Evolutionary conservation across 2,888 invertebrate species (phyloP).

Genomic region (Rotaria socialis): DNA sequence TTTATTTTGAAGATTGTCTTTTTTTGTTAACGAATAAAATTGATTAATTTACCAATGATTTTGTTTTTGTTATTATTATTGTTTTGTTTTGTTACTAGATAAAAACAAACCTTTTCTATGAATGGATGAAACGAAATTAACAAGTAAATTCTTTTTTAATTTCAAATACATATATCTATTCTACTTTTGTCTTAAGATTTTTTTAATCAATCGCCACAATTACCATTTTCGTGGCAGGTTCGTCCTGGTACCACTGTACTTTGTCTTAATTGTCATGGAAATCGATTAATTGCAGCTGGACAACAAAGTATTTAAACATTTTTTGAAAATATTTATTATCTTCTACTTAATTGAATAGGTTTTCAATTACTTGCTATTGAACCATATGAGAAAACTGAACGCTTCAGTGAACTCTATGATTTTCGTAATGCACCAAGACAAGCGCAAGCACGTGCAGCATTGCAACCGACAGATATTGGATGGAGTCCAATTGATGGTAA

Average conservation of each 20-base stretch:
- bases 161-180: neutral
- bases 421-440: neutral
- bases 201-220: neutral
- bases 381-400: neutral
- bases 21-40: neutral
- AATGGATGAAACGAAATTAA: neutral
- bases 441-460: neutral
- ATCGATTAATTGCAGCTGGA: neutral
- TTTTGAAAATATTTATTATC: neutral
- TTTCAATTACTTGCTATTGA: conserved; percentile 17
- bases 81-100: neutral
- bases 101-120: neutral
- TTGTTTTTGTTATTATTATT: no score
- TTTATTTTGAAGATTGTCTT: neutral
- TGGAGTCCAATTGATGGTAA: conserved; percentile 16
- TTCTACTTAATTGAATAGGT: neutral
- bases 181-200: neutral
- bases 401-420: neutral
- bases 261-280: neutral
- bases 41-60: neutral
- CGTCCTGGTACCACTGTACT: neutral
- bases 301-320: neutral
- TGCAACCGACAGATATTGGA: conserved; percentile 8
- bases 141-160: neutral
- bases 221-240: neutral